phyloP scores from a whole-genome alignment of 2,113 vertebrate genomes.

The Cinclus cinclus region DNA sequence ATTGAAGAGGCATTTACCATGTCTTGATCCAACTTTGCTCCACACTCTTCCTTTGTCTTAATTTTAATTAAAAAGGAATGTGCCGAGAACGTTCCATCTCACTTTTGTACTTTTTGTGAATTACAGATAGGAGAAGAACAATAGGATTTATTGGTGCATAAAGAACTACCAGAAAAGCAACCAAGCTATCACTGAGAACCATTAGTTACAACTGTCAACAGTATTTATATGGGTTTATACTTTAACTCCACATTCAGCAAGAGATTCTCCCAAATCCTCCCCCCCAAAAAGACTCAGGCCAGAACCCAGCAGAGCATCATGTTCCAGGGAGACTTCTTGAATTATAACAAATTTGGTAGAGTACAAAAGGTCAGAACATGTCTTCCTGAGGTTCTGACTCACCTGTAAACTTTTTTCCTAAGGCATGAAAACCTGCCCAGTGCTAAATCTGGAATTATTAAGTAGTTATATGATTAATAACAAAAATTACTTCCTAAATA shows the following conservation, averaged over 20 bases:
- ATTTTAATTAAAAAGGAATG: conserved; percentile 57
- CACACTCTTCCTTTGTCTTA: not conserved
- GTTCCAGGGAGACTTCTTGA: not conserved
- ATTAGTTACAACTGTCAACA: conserved; percentile 51
- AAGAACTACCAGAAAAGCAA: conserved; percentile 49
- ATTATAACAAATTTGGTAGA: not conserved
- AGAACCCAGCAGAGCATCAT: not conserved
- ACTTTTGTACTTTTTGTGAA: conserved; percentile 47
- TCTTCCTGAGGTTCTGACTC: not conserved
- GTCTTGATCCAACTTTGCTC: not conserved
- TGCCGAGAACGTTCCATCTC: not conserved
- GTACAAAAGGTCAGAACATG: not conserved
- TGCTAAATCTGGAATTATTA: not conserved
- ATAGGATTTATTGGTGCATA: conserved; percentile 62
- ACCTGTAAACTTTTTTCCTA: not conserved
- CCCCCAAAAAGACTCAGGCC: not conserved
- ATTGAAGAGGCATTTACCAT: not conserved
- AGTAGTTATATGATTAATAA: not conserved
- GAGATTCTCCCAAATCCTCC: not conserved
- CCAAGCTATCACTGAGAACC: conserved; percentile 35
- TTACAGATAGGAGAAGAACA: conserved; percentile 60
- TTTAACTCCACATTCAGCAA: not conserved
- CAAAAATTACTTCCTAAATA: not conserved
- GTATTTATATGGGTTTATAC: not conserved
- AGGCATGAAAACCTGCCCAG: not conserved